Percentiles rank a stretch among this genome's conserved stretches.
Evolutionary conservation across 2,888 invertebrate species (phyloP).

Genomic region (Drymonia ruficornis): DNA sequence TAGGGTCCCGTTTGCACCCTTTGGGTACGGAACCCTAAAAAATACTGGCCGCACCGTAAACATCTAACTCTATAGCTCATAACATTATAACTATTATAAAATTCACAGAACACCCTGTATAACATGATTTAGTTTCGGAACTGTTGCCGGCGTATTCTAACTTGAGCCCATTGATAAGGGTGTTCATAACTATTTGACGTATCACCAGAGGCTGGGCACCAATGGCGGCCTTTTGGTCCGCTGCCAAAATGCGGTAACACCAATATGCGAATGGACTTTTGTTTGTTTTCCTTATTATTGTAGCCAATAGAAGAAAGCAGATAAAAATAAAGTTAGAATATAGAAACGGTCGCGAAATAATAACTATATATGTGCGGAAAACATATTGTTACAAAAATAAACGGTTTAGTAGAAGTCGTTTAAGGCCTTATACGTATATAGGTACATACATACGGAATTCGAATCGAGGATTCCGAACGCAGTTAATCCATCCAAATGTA

Average conservation of each 20-base stretch:
- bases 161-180: conserved; percentile 3
- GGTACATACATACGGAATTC: too few species aligned
- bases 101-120: background rate
- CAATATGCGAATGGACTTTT: conserved; percentile 1
- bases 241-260: background rate
- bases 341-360: background rate
- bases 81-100: background rate
- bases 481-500: too few species aligned
- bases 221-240: background rate
- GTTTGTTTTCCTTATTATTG: conserved; percentile 5
- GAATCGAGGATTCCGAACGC: too few species aligned
- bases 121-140: background rate
- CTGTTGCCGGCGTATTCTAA: background rate
- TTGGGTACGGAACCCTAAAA: too few species aligned
- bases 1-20: too few species aligned
- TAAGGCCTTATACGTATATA: too few species aligned
- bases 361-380: too few species aligned
- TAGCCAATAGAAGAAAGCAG: background rate
- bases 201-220: background rate
- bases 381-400: too few species aligned
- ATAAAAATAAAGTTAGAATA: background rate
- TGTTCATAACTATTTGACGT: conserved; percentile 1
- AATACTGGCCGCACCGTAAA: too few species aligned
- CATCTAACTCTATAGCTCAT: too few species aligned
- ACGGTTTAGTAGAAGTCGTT: too few species aligned